Evolutionary conservation across 2,113 vertebrate species (phyloP).

Genomic region (Anthoscopus minutus): DNA sequence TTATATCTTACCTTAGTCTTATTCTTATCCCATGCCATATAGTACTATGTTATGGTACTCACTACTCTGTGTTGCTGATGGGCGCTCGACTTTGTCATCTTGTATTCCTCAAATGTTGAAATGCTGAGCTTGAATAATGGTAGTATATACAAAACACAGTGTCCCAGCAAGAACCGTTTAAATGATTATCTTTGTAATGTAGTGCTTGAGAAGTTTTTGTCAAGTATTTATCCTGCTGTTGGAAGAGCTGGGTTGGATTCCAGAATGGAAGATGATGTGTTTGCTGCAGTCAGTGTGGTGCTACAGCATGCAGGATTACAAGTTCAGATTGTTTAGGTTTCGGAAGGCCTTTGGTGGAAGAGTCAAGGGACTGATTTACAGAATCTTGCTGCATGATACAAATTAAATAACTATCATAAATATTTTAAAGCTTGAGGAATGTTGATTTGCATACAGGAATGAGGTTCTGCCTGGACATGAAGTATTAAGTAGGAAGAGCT

Average conservation of each 20-base stretch:
- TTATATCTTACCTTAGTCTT: background rate
- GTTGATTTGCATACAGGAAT: background rate
- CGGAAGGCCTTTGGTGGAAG: background rate
- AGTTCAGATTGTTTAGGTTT: background rate
- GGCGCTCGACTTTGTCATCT: background rate
- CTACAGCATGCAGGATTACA: background rate
- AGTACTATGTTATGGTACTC: background rate
- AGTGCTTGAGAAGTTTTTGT: background rate
- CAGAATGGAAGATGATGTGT: background rate
- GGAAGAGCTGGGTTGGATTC: background rate
- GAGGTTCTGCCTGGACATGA: background rate
- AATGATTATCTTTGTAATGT: background rate
- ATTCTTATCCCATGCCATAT: background rate
- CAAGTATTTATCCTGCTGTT: background rate
- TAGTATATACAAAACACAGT: background rate
- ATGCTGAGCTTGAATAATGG: background rate
- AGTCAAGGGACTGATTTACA: background rate
- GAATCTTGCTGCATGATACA: background rate
- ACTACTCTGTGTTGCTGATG: background rate
- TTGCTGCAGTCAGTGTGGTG: background rate
- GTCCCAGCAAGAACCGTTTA: background rate
- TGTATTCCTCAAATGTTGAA: background rate
- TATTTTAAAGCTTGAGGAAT: background rate
- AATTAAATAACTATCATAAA: background rate
- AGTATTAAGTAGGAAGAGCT: background rate